Evolutionary conservation across 2,888 invertebrate species (phyloP), one percentile per base, ranked within the genome.

Genomic region (Alloplasta piceator): DNA sequence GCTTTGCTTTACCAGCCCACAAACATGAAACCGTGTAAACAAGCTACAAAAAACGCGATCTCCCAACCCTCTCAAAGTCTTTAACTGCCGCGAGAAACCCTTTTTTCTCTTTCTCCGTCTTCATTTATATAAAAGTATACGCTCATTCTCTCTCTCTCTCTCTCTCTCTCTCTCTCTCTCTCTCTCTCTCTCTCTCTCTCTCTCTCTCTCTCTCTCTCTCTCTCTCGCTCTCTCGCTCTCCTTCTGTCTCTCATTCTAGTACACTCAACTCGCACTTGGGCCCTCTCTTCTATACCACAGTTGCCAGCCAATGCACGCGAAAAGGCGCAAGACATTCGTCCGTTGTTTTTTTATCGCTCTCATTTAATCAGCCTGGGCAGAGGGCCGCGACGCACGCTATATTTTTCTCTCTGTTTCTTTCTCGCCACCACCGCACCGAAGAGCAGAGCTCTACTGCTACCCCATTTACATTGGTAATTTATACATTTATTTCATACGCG

Each of bases 401-500:
- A 64, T 75, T 63, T 73, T 75, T 74, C 73, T 70, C 50, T 52
- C 46, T 55, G 39, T 61, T 48, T 66, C 55, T 70, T 43, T 48
- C 12, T 61, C 26, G 14, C 41, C 50, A 50, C 56, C 16, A 56
- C 64, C 12, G 26, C 16, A 56, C 64, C 12, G 26, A 74, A 46
- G 63, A 68, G 56, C 71, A 58, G 26, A 26, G 26, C 26, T 26
- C 26, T 26, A 26, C 26, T 26, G 26, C 26, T 68, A 48, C 48
- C 48, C 68, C 78, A 86, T 87, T 86, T 85, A 83, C 83, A 85
- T 87, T 84, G 64, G 81, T 85, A 86, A 87, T 86, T 86, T 85
- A 86, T 85, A 86, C 85, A 82, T 85, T 83, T 81, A 74, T 78
- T 74, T 73, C 64, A 66, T 78, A 60, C 68, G 64, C 77, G 46